Base-by-base conservation (phyloP, 2,113 vertebrate species). In the Syngnathus scovelli region DNA sequence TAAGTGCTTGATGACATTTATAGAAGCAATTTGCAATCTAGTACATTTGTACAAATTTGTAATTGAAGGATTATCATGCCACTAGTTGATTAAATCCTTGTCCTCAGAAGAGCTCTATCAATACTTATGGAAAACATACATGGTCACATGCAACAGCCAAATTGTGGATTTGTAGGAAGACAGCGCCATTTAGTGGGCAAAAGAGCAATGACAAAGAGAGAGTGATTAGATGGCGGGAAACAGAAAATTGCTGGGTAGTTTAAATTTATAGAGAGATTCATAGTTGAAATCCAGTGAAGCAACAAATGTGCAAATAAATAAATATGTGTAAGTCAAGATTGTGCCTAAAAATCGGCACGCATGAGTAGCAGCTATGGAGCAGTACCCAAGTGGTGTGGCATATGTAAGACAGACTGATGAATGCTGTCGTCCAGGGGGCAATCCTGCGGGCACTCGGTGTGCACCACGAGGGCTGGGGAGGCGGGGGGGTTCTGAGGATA, bases 391-490 rank as follows among this genome's bases (percentile, higher is more conserved):
- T 88, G 83, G 67, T 83, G 85, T 67, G 89, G 87, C 89, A 92
- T 90, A 82, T 92, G 86, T 80, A 92, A 89, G 77, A 89, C 89
- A 89, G 89, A 90, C 80, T 85, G 89, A 86, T 89, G 91, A 83
- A 92, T 90, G 89, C 81, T 86, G 82, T 91, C 88, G 18, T 93
- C 92, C 89, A 92, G 82, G 80, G 89, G 86, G 84, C 78, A 86
- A 78, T 91, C 90, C 78, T 71, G 82, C 11, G 83, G 82, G 82
- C 88, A 90, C 74, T 91, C 90, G 66, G 90, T 83, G 83, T 89
- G 90, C 83, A 91, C 83, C 78, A 92, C 84, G 81, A 92, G 87
- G 86, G 89, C 85, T 58, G 91, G 90, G 77, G 90, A 92, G 74
- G 89, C 74, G 4, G 89, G 89, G 77, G 90, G 90, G 73, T 87